Conservation (phyloP, 2,797 vertebrate species). For the Chloroceryle amazona region DNA sequence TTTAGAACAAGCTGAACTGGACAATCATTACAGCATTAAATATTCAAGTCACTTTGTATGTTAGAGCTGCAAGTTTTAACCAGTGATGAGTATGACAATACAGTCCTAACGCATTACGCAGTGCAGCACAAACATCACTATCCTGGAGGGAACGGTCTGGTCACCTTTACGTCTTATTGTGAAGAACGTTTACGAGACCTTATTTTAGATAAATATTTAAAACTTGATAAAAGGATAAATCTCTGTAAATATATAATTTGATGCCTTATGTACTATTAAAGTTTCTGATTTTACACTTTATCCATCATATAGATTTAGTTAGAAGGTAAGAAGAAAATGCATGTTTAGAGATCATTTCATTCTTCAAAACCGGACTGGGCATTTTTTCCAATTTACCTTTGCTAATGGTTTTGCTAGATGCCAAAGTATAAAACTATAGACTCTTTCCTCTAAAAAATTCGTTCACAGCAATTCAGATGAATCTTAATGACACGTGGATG, state of each 20-base stretch:
- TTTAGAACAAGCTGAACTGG: slow-evolving; percentile 70
- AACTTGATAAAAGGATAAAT: slow-evolving; percentile 28
- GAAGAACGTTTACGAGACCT: slow-evolving; percentile 16
- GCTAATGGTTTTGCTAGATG: neutral
- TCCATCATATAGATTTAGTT: neutral
- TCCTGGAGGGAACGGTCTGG: slow-evolving; percentile 15
- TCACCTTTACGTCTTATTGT: neutral
- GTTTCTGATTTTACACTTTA: slow-evolving; percentile 22
- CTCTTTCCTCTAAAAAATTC: neutral
- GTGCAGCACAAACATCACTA: slow-evolving; percentile 28
- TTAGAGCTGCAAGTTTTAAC: slow-evolving; percentile 64
- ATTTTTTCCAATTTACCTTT: slow-evolving; percentile 24
- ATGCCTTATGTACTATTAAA: neutral
- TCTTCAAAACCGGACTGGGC: neutral
- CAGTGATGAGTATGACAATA: slow-evolving; percentile 26
- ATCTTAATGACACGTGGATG: slow-evolving; percentile 47
- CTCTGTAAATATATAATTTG: slow-evolving; percentile 20
- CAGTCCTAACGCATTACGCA: neutral
- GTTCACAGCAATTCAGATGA: slow-evolving; percentile 21
- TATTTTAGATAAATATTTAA: slow-evolving; percentile 32
- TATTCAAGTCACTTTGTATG: slow-evolving; percentile 71
- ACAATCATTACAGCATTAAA: slow-evolving; percentile 62
- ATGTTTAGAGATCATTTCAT: neutral
- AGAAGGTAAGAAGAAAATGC: slow-evolving; percentile 2
- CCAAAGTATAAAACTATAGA: slow-evolving; percentile 28